Evolutionary conservation across 2,888 invertebrate genomes (phyloP).

Genomic region (Eutolmus rufibarbis): DNA sequence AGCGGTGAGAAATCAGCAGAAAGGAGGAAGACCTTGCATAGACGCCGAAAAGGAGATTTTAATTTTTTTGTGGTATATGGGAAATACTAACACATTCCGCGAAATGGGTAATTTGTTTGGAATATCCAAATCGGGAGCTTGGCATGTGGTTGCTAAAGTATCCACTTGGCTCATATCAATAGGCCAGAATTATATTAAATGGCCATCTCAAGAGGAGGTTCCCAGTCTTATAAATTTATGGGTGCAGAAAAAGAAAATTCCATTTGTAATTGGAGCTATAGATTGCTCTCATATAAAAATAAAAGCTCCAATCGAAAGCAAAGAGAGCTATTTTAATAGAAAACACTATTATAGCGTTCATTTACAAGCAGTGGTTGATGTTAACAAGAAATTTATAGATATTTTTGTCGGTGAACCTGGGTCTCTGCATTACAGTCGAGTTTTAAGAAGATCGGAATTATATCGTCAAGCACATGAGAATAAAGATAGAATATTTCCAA

Average conservation of each 20-base stretch:
- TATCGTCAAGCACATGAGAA: not conserved
- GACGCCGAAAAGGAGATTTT: no score
- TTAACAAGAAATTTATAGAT: not conserved
- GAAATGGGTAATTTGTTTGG: no score
- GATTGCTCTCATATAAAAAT: conserved; percentile 12
- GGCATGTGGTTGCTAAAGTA: not conserved
- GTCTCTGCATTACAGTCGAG: conserved; percentile 27
- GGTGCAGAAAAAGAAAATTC: conserved; percentile 1
- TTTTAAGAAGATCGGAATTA: conserved; percentile 26
- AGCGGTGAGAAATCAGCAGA: no score
- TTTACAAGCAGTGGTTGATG: not conserved
- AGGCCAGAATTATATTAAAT: not conserved
- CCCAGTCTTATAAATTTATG: not conserved
- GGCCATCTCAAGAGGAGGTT: not conserved
- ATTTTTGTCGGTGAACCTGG: not conserved
- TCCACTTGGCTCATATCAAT: not conserved
- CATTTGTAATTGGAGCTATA: not conserved
- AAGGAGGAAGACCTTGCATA: no score
- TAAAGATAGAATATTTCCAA: not conserved
- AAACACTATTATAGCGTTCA: not conserved
- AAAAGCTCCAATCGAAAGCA: not conserved
- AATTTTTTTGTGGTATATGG: no score
- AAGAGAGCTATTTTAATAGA: conserved; percentile 5
- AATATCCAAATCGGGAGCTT: not conserved
- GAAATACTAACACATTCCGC: no score